These are phyloP conservation scores for Pantala flavescens DNA, from an alignment of 1,140 invertebrate species.

Conservation along the genomic window DNA sequence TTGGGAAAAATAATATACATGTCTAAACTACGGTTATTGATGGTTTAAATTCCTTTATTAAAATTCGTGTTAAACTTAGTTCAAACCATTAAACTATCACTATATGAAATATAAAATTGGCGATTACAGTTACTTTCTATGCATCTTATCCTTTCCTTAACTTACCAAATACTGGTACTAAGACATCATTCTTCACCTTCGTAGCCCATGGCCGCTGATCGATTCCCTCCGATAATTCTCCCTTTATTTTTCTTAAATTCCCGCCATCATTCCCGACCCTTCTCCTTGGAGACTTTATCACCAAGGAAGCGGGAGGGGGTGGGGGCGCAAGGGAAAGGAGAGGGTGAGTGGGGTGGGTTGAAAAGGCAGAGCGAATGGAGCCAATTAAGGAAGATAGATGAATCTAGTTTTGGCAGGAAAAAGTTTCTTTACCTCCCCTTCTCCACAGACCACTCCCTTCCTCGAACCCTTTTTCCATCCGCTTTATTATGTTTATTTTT, in stretches of 20 bases:
- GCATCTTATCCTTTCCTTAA: neutral
- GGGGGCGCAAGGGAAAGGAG: neutral
- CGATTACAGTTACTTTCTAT: too few relatives aligned
- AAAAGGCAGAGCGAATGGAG: neutral
- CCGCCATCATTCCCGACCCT: neutral
- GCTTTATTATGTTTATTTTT: neutral
- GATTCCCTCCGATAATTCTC: neutral
- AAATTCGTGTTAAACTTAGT: too few relatives aligned
- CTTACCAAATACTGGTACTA: neutral
- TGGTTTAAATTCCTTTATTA: too few relatives aligned
- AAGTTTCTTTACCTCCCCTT: neutral
- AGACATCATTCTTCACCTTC: neutral
- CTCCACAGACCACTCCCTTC: neutral
- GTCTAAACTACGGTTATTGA: too few relatives aligned
- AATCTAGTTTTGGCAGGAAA: slow-evolving; percentile 9
- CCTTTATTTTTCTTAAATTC: neutral
- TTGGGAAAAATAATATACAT: too few relatives aligned
- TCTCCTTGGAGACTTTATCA: slow-evolving; percentile 1
- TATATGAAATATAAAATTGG: too few relatives aligned
- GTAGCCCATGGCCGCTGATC: neutral
- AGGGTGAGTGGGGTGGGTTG: neutral
- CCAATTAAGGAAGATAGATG: neutral
- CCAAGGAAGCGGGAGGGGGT: neutral
- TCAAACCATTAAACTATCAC: too few relatives aligned
- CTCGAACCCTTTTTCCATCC: neutral